Evolutionary conservation across 2,113 vertebrate species (phyloP).

Genomic region (Leucoraja erinaceus): DNA sequence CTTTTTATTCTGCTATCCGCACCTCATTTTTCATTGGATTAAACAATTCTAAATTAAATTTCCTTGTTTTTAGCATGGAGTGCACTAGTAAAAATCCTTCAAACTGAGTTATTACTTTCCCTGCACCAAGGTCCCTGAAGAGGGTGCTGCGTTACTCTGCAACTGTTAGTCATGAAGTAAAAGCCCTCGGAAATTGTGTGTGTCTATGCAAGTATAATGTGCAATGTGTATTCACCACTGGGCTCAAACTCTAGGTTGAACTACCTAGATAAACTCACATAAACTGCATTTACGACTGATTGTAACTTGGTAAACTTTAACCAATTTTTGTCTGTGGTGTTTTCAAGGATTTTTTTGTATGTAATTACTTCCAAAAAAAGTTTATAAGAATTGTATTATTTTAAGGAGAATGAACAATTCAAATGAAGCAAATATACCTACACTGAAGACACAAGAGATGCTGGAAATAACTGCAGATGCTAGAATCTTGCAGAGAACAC

Average conservation of each 20-base stretch:
- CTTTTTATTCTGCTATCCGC: background rate
- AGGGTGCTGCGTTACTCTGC: background rate
- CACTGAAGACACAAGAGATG: too few relatives aligned
- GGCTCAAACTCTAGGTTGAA: background rate
- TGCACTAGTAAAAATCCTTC: background rate
- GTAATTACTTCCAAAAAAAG: background rate
- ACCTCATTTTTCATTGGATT: background rate
- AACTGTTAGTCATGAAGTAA: background rate
- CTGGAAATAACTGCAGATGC: too few relatives aligned
- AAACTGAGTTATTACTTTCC: background rate
- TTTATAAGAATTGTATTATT: background rate
- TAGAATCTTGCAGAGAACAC: too few relatives aligned
- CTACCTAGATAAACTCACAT: background rate
- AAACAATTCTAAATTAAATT: background rate
- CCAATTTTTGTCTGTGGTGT: background rate
- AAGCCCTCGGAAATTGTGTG: background rate
- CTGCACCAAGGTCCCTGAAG: background rate
- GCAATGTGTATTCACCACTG: background rate
- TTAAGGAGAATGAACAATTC: background rate
- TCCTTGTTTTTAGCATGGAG: background rate
- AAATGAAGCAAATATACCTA: background rate
- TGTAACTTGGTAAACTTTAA: background rate
- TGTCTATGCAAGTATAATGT: background rate
- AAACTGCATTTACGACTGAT: background rate
- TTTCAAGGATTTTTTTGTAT: background rate